phyloP scores from a whole-genome alignment of 2,888 invertebrate genomes.

The Laothoe populi region DNA sequence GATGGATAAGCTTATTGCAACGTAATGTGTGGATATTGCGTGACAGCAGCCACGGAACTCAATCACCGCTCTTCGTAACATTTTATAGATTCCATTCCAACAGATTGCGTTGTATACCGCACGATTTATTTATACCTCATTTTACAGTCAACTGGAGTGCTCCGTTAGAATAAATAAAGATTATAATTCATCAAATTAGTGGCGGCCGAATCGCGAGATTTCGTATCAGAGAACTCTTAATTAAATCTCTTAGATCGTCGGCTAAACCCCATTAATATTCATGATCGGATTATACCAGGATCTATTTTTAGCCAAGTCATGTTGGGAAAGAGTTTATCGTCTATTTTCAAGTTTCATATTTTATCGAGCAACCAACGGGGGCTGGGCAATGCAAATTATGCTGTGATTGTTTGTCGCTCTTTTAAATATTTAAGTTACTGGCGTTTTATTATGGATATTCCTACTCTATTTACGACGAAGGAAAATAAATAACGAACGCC shows the following conservation, averaged over 20 bases:
- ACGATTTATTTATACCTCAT: background rate
- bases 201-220: conserved; percentile 4
- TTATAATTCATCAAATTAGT: conserved; percentile 9
- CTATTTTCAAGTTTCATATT: conserved; percentile 13
- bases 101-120: conserved; percentile 5
- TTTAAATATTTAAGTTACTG: background rate
- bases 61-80: background rate
- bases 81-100: conserved; percentile 17
- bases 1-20: conserved; percentile 6
- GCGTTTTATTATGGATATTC: background rate
- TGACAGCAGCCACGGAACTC: conserved; percentile 9
- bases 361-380: background rate
- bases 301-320: conserved; percentile 23
- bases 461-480: background rate
- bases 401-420: background rate
- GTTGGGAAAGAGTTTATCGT: conserved; percentile 17
- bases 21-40: conserved; percentile 12
- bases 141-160: conserved; percentile 3
- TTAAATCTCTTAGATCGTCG: conserved; percentile 21
- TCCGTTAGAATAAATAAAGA: conserved; percentile 19
- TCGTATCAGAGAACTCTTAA: conserved; percentile 21
- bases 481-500: background rate
- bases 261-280: conserved; percentile 27
- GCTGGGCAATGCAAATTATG: background rate
- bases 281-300: conserved; percentile 21